Conservation (phyloP, 1,140 invertebrate species). For the Solenopsis invicta region DNA sequence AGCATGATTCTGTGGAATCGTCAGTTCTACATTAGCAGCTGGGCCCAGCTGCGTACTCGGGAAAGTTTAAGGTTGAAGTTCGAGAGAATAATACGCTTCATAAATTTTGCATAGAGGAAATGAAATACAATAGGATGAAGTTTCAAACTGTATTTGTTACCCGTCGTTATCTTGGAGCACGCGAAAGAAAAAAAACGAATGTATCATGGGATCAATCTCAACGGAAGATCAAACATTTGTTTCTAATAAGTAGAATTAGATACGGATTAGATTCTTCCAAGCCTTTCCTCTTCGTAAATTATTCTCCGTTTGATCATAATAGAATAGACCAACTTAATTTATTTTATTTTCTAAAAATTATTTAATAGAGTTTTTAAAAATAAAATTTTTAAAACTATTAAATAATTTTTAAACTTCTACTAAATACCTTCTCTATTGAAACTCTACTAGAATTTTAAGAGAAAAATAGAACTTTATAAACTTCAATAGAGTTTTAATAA, state of each 20-base stretch:
- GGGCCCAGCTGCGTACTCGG: neutral
- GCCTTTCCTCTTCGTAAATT: neutral
- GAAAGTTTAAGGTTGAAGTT: conserved; percentile 7
- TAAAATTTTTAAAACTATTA: no score
- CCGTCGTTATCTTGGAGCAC: neutral
- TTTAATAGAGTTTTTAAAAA: no score
- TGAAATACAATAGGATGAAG: neutral
- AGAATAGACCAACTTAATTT: no score
- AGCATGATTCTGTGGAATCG: conserved; percentile 25
- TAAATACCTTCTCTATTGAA: no score
- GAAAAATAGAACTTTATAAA: no score
- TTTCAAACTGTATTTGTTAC: neutral
- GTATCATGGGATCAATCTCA: neutral
- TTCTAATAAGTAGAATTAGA: neutral
- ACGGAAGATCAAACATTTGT: neutral
- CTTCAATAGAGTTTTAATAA: no score
- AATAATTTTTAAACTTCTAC: no score
- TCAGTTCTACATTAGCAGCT: conserved; percentile 20
- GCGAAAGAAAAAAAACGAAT: no score
- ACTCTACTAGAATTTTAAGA: no score
- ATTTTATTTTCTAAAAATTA: no score
- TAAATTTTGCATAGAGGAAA: neutral
- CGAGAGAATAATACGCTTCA: neutral
- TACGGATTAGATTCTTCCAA: neutral
- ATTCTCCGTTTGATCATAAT: neutral